These are phyloP conservation scores for Hemitrygon akajei DNA, from an alignment of 2,797 vertebrate genomes.

Conservation along the genomic window DNA sequence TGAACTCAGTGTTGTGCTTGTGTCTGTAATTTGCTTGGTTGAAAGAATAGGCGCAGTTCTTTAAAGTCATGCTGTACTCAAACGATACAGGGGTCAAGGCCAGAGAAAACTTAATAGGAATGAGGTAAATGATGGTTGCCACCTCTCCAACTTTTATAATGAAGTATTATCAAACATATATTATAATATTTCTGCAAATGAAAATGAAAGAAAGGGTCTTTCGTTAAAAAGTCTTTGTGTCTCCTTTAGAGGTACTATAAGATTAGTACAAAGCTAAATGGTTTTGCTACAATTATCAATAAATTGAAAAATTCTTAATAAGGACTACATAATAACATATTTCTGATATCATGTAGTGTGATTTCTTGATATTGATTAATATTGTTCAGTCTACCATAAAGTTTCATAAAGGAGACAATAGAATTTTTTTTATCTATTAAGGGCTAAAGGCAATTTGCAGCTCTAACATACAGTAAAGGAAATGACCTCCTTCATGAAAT, in stretches of 20 bases:
- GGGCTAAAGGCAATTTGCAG: background rate
- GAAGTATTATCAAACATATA: background rate
- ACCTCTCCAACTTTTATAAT: background rate
- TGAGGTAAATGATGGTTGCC: background rate
- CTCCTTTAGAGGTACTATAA: background rate
- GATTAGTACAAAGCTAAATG: background rate
- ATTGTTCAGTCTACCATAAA: background rate
- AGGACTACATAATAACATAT: too few relatives aligned
- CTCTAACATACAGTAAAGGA: background rate
- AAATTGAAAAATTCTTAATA: background rate
- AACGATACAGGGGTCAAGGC: too few relatives aligned
- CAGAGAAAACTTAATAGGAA: too few relatives aligned
- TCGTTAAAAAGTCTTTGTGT: background rate
- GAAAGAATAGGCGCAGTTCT: too few relatives aligned
- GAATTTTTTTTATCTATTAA: background rate
- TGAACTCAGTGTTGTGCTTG: too few relatives aligned
- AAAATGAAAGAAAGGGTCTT: background rate
- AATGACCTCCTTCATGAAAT: background rate
- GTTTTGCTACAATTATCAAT: background rate
- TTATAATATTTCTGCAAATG: background rate
- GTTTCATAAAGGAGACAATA: background rate
- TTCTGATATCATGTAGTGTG: background rate
- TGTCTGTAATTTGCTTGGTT: too few relatives aligned
- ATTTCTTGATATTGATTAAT: background rate
- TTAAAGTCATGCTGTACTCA: too few relatives aligned